phyloP scores from a whole-genome alignment of 1,140 invertebrate genomes.

The Cyclargus thomasi region DNA sequence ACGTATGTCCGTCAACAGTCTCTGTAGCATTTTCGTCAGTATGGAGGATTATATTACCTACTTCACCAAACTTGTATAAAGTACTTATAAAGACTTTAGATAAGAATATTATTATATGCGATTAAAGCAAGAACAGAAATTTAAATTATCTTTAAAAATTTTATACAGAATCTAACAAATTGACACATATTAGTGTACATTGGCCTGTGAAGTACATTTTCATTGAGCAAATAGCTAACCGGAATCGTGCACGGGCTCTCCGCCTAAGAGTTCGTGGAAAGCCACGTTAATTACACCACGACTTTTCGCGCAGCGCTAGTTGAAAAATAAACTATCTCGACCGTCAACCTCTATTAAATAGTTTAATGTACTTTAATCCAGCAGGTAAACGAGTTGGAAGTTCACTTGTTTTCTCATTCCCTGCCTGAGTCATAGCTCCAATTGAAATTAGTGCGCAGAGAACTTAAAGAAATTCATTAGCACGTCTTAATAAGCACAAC shows the following conservation, averaged over 20 bases:
- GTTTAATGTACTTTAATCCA: conserved; percentile 44
- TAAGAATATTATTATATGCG: too few relatives aligned
- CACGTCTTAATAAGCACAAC: conserved; percentile 6
- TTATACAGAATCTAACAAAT: too few relatives aligned
- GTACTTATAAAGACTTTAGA: too few relatives aligned
- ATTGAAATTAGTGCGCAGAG: conserved; percentile 31
- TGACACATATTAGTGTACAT: too few relatives aligned
- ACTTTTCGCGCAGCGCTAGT: conserved; percentile 41
- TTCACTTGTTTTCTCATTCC: conserved; percentile 36
- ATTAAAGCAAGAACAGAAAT: too few relatives aligned
- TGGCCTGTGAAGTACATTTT: too few relatives aligned
- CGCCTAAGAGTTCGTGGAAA: conserved; percentile 28
- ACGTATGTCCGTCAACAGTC: too few relatives aligned
- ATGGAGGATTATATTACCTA: too few relatives aligned
- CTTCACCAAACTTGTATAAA: too few relatives aligned
- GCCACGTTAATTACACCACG: conserved; percentile 46
- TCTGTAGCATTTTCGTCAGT: too few relatives aligned
- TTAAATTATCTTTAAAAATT: too few relatives aligned
- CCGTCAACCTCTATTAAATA: conserved; percentile 36
- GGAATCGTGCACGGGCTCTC: conserved; percentile 23
- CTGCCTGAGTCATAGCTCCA: conserved; percentile 31
- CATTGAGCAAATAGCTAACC: neutral
- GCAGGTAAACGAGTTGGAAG: conserved; percentile 39
- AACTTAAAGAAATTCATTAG: conserved; percentile 20
- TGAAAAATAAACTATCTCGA: conserved; percentile 46